Conservation (phyloP, 1,140 invertebrate genomes). For the Magallana gigas region DNA sequence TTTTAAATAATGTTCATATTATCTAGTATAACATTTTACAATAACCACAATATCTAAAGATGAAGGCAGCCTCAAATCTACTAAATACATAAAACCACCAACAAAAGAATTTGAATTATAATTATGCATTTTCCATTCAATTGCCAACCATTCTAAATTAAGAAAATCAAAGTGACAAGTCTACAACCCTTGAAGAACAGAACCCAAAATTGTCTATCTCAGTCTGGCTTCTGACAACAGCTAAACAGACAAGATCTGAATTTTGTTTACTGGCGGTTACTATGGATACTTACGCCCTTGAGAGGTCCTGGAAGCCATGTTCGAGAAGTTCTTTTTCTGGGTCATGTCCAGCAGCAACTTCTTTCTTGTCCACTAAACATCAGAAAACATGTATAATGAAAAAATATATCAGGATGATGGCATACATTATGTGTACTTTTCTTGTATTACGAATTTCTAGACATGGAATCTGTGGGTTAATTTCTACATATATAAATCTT, state of each 20-base stretch:
- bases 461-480: too few species aligned
- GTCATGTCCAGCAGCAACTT: constrained; percentile 66
- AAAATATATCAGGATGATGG: too few species aligned
- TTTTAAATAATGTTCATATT: too few species aligned
- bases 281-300: constrained; percentile 66
- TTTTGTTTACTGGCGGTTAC: neutral
- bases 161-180: neutral
- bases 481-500: too few species aligned
- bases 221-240: neutral
- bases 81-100: too few species aligned
- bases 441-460: too few species aligned
- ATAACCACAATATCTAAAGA: too few species aligned
- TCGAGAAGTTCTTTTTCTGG: constrained; percentile 71
- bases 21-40: too few species aligned
- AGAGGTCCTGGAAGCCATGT: constrained; percentile 70
- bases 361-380: constrained; percentile 70
- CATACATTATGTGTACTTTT: too few species aligned
- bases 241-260: neutral
- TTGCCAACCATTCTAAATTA: constrained; percentile 5
- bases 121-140: neutral
- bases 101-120: too few species aligned
- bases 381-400: neutral
- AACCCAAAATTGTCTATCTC: neutral
- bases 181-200: neutral
- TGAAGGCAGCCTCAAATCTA: too few species aligned